Evolutionary conservation across 2,113 vertebrate species (phyloP), one percentile per base, ranked within the genome.

Genomic region (Brachionichthys hirsutus): DNA sequence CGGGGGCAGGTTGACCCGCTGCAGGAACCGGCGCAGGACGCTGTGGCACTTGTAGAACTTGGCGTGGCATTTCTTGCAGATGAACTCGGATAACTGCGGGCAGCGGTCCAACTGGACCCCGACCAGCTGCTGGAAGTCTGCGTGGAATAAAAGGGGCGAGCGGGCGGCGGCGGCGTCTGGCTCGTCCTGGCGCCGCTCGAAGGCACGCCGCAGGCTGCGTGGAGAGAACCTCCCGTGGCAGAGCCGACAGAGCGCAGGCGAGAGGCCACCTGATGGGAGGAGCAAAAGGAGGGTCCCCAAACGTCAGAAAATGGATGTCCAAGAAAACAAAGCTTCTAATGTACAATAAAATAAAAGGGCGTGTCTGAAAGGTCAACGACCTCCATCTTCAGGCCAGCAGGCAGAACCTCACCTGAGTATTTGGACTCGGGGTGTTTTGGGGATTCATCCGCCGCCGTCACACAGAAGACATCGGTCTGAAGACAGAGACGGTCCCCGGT

Each of bases 11-110:
- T 99, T 99, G 53, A 98, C 94, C 49, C 92, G 87, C 88, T 95
- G 95, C 64, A 97, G 92, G 47, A 98, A 99, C 0, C 92, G 70
- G 47, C 86, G 81, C 80, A 99, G 92, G 66, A 95, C 84, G 68
- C 91, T 88, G 84, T 94, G 93, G 86, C 95, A 98, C 70, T 96
- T 95, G 71, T 99, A 99, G 89, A 98, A 99, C 89, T 98, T 96
- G 18, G 92, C 60, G 12, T 96, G 93, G 83, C 97, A 99, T 80
- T 90, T 95, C 90, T 94, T 97, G 81, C 97, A 98, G 75, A 99
- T 89, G 0, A 94, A 98, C 75, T 93, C 93, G 0, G 96, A 94
- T 1, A 98, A 86, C 0, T 85, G 57, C 0, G 95, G 93, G 80
- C 98, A 94, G 14, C 92, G 91, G 56, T 86, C 87, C 70, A 96